phyloP scores from a whole-genome alignment of 1,140 invertebrate species.

The Ectropis grisescens region DNA sequence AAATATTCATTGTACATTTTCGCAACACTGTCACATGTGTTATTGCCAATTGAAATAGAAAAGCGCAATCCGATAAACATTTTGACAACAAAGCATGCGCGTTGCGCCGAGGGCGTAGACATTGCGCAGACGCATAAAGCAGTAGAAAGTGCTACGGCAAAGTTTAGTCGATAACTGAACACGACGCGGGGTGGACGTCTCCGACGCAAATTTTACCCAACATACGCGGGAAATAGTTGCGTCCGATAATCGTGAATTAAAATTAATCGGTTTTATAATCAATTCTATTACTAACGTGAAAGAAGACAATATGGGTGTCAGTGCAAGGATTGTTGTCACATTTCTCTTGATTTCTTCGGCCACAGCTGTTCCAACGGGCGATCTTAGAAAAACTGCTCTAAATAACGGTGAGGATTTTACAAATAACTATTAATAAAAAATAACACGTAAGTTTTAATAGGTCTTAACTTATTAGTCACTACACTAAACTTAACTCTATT shows the following conservation, averaged over 20 bases:
- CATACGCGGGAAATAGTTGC: conserved; percentile 57
- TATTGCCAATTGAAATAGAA: conserved; percentile 4
- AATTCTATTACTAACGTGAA: conserved; percentile 10
- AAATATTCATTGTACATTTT: too few relatives aligned
- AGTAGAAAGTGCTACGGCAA: conserved; percentile 47
- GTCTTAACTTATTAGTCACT: not conserved
- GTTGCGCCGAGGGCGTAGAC: conserved; percentile 14
- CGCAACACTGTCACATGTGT: too few relatives aligned
- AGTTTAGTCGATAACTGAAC: conserved; percentile 40
- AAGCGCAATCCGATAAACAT: conserved; percentile 6
- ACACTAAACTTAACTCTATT: not conserved
- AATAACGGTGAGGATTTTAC: conserved; percentile 25
- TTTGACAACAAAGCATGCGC: not conserved
- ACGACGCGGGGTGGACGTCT: conserved; percentile 22
- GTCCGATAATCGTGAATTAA: conserved; percentile 27
- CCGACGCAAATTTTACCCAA: conserved; percentile 56
- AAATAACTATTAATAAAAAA: not conserved
- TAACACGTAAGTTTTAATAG: not conserved
- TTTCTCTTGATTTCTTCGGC: conserved; percentile 44
- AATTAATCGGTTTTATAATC: conserved; percentile 8
- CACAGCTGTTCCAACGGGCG: conserved; percentile 38
- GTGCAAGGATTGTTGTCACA: conserved; percentile 44
- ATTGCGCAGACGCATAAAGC: conserved; percentile 40
- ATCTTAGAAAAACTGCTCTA: conserved; percentile 23
- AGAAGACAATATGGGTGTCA: conserved; percentile 46